Percentiles rank a stretch among this genome's conserved stretches.
phyloP scores from a whole-genome alignment of 2,888 invertebrate genomes.

The Euphydryas editha region DNA sequence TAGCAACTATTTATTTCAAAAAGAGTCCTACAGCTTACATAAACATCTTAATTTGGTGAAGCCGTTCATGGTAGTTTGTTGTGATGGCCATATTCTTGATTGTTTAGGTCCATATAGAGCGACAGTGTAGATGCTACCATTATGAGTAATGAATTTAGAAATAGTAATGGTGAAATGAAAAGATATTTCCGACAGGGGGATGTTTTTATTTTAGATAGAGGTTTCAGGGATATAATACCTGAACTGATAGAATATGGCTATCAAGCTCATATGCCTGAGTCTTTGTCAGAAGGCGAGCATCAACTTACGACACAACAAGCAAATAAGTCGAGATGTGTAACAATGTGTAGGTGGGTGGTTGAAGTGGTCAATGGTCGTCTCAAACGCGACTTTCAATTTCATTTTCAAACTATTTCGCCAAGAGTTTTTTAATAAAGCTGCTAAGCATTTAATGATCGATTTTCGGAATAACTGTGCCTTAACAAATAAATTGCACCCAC shows the following conservation, averaged over 20 bases:
- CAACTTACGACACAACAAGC: conserved; percentile 9
- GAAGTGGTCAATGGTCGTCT: conserved; percentile 34
- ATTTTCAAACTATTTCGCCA: conserved; percentile 28
- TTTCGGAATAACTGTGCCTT: conserved; percentile 11
- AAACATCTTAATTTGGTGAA: conserved; percentile 21
- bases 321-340: conserved; percentile 16
- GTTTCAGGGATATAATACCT: not conserved
- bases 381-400: conserved; percentile 35
- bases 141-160: conserved; percentile 13
- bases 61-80: conserved; percentile 25
- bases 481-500: conserved; percentile 5
- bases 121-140: conserved; percentile 16
- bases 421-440: conserved; percentile 22
- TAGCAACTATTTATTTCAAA: conserved; percentile 25
- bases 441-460: conserved; percentile 18
- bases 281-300: not conserved
- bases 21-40: conserved; percentile 20
- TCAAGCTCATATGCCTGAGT: conserved; percentile 9
- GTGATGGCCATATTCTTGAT: conserved; percentile 24
- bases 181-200: conserved; percentile 6
- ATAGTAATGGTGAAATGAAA: conserved; percentile 1
- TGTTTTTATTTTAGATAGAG: conserved; percentile 6
- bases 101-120: conserved; percentile 16
- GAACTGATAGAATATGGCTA: not conserved
- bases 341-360: conserved; percentile 32